phyloP scores from a whole-genome alignment of 2,113 vertebrate genomes.

The Promerops cafer region DNA sequence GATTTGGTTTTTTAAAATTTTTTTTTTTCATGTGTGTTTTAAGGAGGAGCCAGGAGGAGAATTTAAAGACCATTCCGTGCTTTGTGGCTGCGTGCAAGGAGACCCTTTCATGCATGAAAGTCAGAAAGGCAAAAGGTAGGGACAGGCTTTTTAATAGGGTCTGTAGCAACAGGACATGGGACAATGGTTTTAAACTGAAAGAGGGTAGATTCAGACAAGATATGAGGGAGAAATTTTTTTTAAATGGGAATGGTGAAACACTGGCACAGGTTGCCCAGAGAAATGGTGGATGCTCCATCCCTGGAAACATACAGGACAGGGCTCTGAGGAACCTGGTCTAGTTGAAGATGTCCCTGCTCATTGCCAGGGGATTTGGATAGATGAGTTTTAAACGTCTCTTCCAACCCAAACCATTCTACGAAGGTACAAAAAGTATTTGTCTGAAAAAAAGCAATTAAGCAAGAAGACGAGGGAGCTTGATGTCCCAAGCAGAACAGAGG shows the following conservation, averaged over 20 bases:
- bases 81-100: background rate
- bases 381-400: background rate
- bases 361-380: background rate
- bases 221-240: background rate
- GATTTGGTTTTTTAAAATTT: fast-evolving
- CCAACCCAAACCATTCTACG: background rate
- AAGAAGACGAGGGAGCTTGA: fast-evolving
- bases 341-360: background rate
- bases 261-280: background rate
- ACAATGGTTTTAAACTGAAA: background rate
- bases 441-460: background rate
- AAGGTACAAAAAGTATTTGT: background rate
- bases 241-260: background rate
- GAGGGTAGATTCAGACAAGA: background rate
- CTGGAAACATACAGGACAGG: background rate
- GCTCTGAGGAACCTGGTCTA: background rate
- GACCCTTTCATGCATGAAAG: background rate
- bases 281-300: background rate
- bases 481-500: background rate
- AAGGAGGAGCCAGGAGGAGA: background rate
- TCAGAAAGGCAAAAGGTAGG: background rate
- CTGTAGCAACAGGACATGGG: background rate
- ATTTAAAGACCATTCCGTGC: background rate
- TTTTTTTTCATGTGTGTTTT: background rate
- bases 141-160: background rate